Conservation (phyloP, 2,113 vertebrate genomes). For the Halcyon senegalensis region DNA sequence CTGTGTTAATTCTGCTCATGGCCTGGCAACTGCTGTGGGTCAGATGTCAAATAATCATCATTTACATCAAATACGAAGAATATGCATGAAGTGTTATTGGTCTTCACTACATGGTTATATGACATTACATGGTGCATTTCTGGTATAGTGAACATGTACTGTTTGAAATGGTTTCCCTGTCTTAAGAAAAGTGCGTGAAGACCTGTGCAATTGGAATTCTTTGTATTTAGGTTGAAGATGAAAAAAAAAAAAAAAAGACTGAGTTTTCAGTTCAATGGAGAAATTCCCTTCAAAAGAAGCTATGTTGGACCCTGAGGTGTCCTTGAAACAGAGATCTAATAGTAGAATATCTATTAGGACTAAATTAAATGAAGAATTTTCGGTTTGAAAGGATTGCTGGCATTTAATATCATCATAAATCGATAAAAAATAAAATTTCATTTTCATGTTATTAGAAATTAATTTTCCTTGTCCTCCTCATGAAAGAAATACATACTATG, state of each 20-base stretch:
- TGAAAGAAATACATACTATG: background rate
- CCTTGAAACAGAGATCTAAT: background rate
- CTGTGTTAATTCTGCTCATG: background rate
- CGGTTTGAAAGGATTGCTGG: background rate
- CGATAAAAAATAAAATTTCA: background rate
- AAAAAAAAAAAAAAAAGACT: background rate
- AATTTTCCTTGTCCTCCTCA: background rate
- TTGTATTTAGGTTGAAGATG: background rate
- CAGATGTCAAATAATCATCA: background rate
- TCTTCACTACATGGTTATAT: background rate
- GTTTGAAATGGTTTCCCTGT: background rate
- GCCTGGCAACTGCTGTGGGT: background rate
- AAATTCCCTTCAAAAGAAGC: background rate
- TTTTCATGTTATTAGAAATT: background rate
- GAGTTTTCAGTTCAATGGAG: background rate
- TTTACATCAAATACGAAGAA: constrained; percentile 13
- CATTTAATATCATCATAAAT: background rate
- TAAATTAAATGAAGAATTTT: background rate
- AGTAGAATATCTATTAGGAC: background rate
- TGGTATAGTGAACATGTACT: background rate
- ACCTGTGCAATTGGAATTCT: background rate
- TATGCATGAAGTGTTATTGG: background rate
- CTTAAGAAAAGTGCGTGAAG: background rate
- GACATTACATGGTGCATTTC: background rate
- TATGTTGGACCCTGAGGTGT: background rate